Conservation (phyloP, 2,797 vertebrate genomes). For the Enteromius anoplus region DNA sequence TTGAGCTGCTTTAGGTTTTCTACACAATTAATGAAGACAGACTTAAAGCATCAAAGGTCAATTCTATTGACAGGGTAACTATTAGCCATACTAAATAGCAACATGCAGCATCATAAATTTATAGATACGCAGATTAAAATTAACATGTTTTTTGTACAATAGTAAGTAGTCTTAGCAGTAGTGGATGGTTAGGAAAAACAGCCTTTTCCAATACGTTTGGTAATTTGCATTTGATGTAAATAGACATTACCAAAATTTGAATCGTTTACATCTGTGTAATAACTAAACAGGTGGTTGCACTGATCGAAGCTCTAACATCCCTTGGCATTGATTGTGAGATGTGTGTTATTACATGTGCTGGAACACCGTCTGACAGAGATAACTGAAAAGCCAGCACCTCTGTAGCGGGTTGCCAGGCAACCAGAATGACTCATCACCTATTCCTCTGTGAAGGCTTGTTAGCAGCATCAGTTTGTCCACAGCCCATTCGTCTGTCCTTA, state of each 20-base stretch:
- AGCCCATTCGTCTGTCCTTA: constrained; percentile 32
- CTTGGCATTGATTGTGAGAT: not conserved
- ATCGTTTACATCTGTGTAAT: not conserved
- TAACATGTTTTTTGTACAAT: not conserved
- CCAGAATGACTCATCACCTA: constrained; percentile 53
- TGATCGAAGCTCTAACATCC: not conserved
- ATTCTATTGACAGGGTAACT: not conserved
- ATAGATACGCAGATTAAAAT: not conserved
- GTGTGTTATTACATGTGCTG: not conserved
- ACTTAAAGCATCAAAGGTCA: not conserved
- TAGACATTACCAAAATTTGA: not conserved
- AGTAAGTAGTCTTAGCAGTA: not conserved
- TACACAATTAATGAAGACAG: not conserved
- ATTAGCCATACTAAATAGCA: not conserved
- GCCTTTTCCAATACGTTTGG: not conserved
- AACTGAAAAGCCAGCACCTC: constrained; percentile 48
- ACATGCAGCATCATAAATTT: not conserved
- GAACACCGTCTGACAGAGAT: constrained; percentile 33
- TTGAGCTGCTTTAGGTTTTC: not conserved
- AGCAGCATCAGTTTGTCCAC: constrained; percentile 34
- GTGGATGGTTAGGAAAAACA: not conserved
- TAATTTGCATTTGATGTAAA: constrained; percentile 14
- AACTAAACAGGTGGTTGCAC: not conserved
- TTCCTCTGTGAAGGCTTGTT: constrained; percentile 46
- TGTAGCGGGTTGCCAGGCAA: constrained; percentile 53